Evolutionary conservation across 1,140 invertebrate genomes (phyloP), one percentile per base, ranked within the genome.

Genomic region (Ceratina japonica): DNA sequence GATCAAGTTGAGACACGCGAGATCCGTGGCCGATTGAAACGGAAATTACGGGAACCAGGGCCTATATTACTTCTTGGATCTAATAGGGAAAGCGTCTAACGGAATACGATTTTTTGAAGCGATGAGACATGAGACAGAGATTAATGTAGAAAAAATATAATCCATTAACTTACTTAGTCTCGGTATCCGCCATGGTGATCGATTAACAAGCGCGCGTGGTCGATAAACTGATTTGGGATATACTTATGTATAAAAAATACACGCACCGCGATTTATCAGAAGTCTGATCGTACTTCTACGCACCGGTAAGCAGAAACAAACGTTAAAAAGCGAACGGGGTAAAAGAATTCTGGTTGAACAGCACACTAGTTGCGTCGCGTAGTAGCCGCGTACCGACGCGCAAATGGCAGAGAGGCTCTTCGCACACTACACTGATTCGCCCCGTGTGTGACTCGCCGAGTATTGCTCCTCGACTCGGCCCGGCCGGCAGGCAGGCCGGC

Each of bases 341-440:
- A 10, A 44, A 44, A 75, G 78, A 86, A 85, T 85, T 84, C 83
- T 77, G 79, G 89, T 87, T 31, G 27, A 31, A 31, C 27, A 31
- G 27, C 88, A 89, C 89, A 91, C 87, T 82, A 84, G 83, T 86
- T 44, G 37, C 37, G 71, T 65, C 85, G 85, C 77, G 70, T 80
- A 44, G 37, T 44, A 80, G 81, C 49, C 84, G 83, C 88, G 83
- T 87, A 92, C 90, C 89, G 90, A 91, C 89, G 90, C 90, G 90
- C 91, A 92, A 91, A 92, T 91, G 89, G 90, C 89, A 89, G 89
- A 90, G 86, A 78, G 87, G 84, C 86, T 89, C 87, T 86, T 44
- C 37, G 37, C 37, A 44, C 37, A 44, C 37, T 83, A 88, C 89
- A 82, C 88, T 88, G 88, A 89, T 90, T 90, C 88, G 89, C 76